phyloP scores from a whole-genome alignment of 2,888 invertebrate species.

The Kuschelorhynchus macadamiae region DNA sequence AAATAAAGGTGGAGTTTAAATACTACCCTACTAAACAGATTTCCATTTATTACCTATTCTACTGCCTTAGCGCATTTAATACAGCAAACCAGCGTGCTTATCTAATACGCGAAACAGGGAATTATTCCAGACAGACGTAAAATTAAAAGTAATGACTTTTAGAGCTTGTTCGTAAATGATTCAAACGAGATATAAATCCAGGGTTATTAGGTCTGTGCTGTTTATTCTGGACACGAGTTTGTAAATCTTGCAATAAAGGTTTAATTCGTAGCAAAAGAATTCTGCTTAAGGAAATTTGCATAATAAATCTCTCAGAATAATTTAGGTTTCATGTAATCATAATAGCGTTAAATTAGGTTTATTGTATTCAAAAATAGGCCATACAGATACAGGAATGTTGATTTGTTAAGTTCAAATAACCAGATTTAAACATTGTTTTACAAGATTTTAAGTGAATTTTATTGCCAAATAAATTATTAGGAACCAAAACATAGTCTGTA shows the following conservation, averaged over 20 bases:
- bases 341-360: not conserved
- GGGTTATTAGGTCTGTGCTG: slow-evolving; percentile 23
- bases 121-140: slow-evolving; percentile 7
- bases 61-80: too few relatives aligned
- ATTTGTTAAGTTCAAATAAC: too few relatives aligned
- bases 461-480: too few relatives aligned
- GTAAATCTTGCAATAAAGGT: slow-evolving; percentile 39
- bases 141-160: slow-evolving; percentile 39
- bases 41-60: not conserved
- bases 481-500: too few relatives aligned
- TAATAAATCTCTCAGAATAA: not conserved
- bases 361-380: slow-evolving; percentile 4
- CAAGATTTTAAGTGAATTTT: too few relatives aligned
- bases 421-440: too few relatives aligned
- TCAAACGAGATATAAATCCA: slow-evolving; percentile 32
- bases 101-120: slow-evolving; percentile 4
- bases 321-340: not conserved
- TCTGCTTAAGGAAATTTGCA: slow-evolving; percentile 14
- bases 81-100: not conserved
- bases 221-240: slow-evolving; percentile 32
- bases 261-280: slow-evolving; percentile 11
- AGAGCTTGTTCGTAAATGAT: slow-evolving; percentile 32
- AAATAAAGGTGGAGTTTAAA: too few relatives aligned
- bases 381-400: too few relatives aligned
- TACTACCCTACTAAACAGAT: not conserved